These are phyloP conservation scores for Sisor rabdophorus DNA, from an alignment of 2,113 vertebrate genomes.

Conservation along the genomic window DNA sequence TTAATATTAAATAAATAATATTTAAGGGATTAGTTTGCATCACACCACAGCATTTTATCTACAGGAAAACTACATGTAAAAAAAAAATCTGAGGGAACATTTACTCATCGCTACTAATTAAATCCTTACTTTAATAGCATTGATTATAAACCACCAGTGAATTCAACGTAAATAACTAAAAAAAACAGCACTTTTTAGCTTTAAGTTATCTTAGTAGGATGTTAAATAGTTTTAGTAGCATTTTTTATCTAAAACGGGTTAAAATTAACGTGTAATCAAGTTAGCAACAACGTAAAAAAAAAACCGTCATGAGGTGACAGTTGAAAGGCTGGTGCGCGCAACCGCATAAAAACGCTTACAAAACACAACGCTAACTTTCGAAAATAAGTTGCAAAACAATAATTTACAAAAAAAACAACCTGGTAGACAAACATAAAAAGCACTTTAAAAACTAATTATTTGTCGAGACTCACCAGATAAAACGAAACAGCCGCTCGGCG, in stretches of 20 bases:
- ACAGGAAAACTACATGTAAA: no score
- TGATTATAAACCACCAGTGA: no score
- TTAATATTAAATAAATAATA: no score
- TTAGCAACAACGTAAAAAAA: neutral
- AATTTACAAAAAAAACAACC: no score
- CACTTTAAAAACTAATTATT: neutral
- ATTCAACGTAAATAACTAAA: no score
- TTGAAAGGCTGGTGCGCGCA: constrained; percentile 9
- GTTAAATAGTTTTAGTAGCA: neutral
- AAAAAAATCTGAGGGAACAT: no score
- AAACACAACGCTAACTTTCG: neutral
- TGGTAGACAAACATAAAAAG: neutral
- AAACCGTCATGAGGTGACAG: neutral
- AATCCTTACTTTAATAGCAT: no score
- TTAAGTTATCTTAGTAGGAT: no score
- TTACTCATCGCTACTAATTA: no score
- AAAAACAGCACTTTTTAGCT: no score
- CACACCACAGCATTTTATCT: no score
- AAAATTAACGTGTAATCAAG: neutral
- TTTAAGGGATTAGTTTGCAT: no score
- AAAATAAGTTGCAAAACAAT: neutral
- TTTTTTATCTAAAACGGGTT: neutral
- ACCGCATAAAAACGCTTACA: neutral
- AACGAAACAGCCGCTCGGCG: neutral
- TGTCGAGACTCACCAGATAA: neutral